Percentiles rank a stretch among this genome's conserved stretches.
These are phyloP conservation scores for Meloe dianella DNA, from an alignment of 2,888 invertebrate species.

Conservation along the genomic window DNA sequence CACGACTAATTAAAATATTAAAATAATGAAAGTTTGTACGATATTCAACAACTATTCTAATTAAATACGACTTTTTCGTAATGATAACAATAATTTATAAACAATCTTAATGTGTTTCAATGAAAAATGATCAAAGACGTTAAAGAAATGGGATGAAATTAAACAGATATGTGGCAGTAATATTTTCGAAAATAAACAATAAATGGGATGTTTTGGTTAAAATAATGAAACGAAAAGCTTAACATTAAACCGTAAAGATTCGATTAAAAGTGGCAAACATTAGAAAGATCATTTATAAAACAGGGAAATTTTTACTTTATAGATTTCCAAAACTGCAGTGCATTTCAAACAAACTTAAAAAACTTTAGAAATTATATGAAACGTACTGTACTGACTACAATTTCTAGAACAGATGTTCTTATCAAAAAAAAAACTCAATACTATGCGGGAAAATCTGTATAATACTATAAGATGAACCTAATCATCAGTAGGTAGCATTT, in stretches of 20 bases:
- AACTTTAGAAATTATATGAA: too few species aligned
- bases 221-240: neutral
- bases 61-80: neutral
- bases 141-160: neutral
- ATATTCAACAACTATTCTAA: conserved; percentile 1
- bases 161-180: neutral
- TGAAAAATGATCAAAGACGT: neutral
- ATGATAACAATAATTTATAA: neutral
- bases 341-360: too few species aligned
- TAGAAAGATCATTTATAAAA: too few species aligned
- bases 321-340: too few species aligned
- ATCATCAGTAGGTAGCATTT: too few species aligned
- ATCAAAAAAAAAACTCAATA: too few species aligned
- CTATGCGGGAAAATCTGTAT: too few species aligned
- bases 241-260: neutral
- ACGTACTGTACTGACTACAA: too few species aligned
- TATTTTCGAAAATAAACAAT: neutral
- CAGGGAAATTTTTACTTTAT: too few species aligned
- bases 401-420: too few species aligned
- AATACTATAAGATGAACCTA: too few species aligned
- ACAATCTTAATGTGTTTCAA: neutral
- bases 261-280: neutral
- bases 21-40: conserved; percentile 21
- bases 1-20: conserved; percentile 30
- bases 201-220: neutral